Percentiles rank a stretch among this genome's conserved stretches.
Evolutionary conservation across 2,888 invertebrate species (phyloP).

Genomic region (Pseudococcus jackbeardsleyi): DNA sequence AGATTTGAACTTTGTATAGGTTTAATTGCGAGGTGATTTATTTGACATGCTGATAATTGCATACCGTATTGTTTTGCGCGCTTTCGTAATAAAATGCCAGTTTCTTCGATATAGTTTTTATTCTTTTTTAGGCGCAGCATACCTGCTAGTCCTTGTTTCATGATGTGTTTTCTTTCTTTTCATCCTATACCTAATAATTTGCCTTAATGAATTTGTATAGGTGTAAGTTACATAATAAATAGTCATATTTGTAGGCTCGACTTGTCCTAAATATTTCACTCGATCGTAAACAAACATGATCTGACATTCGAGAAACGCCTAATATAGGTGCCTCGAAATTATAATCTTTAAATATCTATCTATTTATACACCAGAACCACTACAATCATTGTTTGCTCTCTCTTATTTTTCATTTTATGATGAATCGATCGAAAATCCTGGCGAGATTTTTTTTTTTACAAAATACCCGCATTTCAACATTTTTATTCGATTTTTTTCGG

Average conservation of each 20-base stretch:
- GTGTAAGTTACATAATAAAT: constrained; percentile 46
- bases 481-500: background rate
- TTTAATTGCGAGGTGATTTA: constrained; percentile 47
- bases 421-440: background rate
- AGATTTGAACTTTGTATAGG: constrained; percentile 34
- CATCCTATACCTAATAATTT: constrained; percentile 24
- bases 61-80: constrained; percentile 13
- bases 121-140: background rate
- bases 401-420: background rate
- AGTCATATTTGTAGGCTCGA: constrained; percentile 23
- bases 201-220: constrained; percentile 42
- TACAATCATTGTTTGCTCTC: background rate
- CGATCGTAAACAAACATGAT: constrained; percentile 47
- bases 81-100: constrained; percentile 13
- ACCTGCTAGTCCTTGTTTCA: background rate
- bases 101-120: constrained; percentile 8
- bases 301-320: constrained; percentile 48
- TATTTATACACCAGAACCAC: background rate
- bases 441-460: background rate
- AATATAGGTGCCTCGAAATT: constrained; percentile 25
- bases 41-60: constrained; percentile 41
- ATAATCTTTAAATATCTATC: constrained; percentile 46
- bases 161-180: background rate
- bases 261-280: constrained; percentile 49
- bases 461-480: background rate